These are phyloP conservation scores for Camponotus pennsylvanicus DNA, from an alignment of 1,140 invertebrate species.

Conservation along the genomic window DNA sequence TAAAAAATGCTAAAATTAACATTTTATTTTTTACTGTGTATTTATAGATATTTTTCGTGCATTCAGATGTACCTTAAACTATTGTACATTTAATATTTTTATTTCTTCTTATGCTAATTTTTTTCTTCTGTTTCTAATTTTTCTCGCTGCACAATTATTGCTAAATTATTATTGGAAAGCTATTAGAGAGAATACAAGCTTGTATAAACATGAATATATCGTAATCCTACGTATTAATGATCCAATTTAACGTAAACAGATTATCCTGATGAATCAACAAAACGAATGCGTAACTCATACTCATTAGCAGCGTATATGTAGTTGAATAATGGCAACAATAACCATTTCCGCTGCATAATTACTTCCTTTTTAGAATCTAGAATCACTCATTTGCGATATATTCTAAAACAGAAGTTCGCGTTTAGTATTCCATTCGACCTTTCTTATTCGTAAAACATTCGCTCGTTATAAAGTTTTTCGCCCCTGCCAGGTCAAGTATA, in stretches of 20 bases:
- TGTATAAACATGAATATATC: not conserved
- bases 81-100: constrained; percentile 1
- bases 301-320: not conserved
- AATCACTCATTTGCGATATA: not conserved
- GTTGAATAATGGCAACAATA: not conserved
- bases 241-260: constrained; percentile 34
- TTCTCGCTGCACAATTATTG: not conserved
- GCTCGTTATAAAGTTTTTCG: not conserved
- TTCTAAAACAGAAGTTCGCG: not conserved
- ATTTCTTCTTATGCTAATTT: not conserved
- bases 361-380: not conserved
- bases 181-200: not conserved
- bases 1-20: too few relatives aligned
- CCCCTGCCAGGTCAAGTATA: constrained; percentile 25
- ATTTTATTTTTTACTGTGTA: too few relatives aligned
- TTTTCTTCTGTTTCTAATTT: not conserved
- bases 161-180: not conserved
- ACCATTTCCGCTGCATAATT: not conserved
- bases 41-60: constrained; percentile 5
- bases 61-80: not conserved
- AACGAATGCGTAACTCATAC: constrained; percentile 8
- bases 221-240: constrained; percentile 23
- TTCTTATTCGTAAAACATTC: constrained; percentile 7
- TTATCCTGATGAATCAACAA: not conserved
- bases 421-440: not conserved